Conservation (phyloP, 2,888 invertebrate species). For the Calliscelio sp. region DNA sequence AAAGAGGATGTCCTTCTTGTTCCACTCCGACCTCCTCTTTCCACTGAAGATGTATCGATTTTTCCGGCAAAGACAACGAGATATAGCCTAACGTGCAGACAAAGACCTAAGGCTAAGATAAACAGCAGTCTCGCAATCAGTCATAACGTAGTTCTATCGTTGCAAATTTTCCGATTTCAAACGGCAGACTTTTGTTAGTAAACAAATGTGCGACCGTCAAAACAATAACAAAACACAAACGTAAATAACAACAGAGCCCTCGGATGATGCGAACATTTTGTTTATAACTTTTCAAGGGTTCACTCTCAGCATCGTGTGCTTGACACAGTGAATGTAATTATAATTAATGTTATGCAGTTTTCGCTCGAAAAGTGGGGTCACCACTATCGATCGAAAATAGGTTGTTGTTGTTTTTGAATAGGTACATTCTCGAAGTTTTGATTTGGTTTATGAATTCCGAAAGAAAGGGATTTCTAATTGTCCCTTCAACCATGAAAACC, state of each 20-base stretch:
- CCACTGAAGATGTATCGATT: slow-evolving; percentile 63
- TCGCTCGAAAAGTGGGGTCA: not conserved
- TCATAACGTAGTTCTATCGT: slow-evolving; percentile 6
- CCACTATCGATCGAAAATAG: slow-evolving; percentile 21
- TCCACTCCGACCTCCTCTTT: slow-evolving; percentile 31
- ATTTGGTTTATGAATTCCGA: no score
- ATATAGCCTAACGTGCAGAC: slow-evolving; percentile 19
- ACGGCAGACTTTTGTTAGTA: no score
- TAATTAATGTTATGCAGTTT: slow-evolving; percentile 50
- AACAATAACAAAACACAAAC: not conserved
- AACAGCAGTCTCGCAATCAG: slow-evolving; percentile 20
- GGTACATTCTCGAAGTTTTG: no score
- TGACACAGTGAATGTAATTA: slow-evolving; percentile 50
- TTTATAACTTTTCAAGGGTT: no score
- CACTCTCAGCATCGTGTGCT: slow-evolving; percentile 22
- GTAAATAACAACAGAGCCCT: no score
- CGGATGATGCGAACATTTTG: not conserved
- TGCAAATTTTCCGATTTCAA: no score
- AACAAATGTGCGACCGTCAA: not conserved
- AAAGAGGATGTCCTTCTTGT: slow-evolving; percentile 59
- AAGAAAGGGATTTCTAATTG: no score
- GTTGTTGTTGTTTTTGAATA: no score
- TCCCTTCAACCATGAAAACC: no score
- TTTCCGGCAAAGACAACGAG: slow-evolving; percentile 50
- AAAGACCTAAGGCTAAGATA: slow-evolving; percentile 38